Conservation (phyloP, 2,888 invertebrate species). For the Cerceris ruficornis region DNA sequence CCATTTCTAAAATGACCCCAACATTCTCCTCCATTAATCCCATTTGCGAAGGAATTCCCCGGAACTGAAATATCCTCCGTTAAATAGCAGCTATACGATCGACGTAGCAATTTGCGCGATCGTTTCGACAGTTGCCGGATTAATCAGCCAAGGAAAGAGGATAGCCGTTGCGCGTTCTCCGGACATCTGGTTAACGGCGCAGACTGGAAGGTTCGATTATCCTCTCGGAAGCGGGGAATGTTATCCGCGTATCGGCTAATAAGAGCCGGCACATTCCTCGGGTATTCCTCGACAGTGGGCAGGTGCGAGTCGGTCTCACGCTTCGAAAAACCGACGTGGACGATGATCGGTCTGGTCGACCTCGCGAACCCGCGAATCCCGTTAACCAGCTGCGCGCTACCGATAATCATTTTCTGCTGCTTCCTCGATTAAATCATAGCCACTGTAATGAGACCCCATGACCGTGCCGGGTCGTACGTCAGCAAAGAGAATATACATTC, state of each 20-base stretch:
- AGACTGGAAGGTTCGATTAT: neutral
- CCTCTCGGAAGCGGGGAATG: neutral
- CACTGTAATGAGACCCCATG: conserved; percentile 47
- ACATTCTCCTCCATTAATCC: no score
- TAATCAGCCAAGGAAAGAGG: no score
- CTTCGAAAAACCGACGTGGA: conserved; percentile 57
- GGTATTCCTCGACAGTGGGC: conserved; percentile 31
- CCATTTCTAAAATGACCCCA: no score
- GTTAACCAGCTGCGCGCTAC: conserved; percentile 70
- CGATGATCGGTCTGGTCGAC: conserved; percentile 39
- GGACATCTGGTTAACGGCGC: neutral
- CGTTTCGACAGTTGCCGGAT: no score
- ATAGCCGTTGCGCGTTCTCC: neutral
- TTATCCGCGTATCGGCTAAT: conserved; percentile 29
- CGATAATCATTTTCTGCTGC: conserved; percentile 71
- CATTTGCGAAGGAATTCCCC: no score
- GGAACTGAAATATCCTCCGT: no score
- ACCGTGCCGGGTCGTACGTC: conserved; percentile 28
- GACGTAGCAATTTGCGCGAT: no score
- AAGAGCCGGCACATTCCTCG: conserved; percentile 34
- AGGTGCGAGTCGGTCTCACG: conserved; percentile 65
- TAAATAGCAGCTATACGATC: no score
- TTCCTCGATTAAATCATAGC: conserved; percentile 73
- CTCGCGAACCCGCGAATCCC: conserved; percentile 47
- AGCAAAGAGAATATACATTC: conserved; percentile 42